Evolutionary conservation across 2,113 vertebrate species (phyloP).

Genomic region (Eira barbara): DNA sequence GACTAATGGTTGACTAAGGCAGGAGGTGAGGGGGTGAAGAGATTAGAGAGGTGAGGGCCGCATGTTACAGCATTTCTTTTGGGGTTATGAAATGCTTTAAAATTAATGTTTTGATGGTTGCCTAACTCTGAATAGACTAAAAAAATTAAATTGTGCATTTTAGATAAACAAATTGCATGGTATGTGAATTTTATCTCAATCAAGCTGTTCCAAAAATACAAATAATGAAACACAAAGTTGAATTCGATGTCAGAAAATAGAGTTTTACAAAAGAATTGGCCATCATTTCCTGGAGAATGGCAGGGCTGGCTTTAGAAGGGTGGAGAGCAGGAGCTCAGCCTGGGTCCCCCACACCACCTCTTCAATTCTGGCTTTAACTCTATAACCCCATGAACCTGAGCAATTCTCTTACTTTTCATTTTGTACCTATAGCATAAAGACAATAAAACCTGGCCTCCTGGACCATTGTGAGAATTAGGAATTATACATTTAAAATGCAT

Average conservation of each 20-base stretch:
- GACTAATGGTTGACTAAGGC: not conserved
- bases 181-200: not conserved
- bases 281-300: not conserved
- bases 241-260: not conserved
- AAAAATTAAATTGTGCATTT: not conserved
- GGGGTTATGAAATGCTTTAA: not conserved
- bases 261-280: not conserved
- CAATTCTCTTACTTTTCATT: not conserved
- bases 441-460: not conserved
- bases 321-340: accelerated
- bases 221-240: not conserved
- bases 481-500: not conserved
- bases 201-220: not conserved
- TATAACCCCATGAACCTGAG: accelerated
- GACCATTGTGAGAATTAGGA: not conserved
- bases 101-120: not conserved
- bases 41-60: too few relatives aligned
- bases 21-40: not conserved
- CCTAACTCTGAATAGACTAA: not conserved
- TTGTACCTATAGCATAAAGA: not conserved
- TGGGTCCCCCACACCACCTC: accelerated
- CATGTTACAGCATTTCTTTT: not conserved
- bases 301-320: not conserved
- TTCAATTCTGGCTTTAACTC: not conserved
- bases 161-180: not conserved